A percentile compares a stretch with the other conserved stretches of the same genome.
phyloP scores from a whole-genome alignment of 1,140 invertebrate genomes.

The Agraylea sexmaculata region DNA sequence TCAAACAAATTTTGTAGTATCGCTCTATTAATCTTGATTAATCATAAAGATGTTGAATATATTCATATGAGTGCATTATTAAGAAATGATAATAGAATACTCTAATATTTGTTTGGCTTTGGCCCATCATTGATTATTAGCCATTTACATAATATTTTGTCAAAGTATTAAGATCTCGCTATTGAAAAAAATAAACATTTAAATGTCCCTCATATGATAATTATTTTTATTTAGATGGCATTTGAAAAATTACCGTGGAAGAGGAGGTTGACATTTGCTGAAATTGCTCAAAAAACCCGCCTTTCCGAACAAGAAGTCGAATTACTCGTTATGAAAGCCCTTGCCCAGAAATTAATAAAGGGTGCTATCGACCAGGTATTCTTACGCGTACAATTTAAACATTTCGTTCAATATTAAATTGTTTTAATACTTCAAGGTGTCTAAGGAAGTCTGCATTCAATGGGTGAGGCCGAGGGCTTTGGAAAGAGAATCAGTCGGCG shows the following conservation, averaged over 20 bases:
- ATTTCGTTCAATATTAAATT: constrained; percentile 30
- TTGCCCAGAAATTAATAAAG: constrained; percentile 86
- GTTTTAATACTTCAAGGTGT: constrained; percentile 38
- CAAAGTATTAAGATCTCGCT: too few species aligned
- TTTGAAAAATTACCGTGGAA: constrained; percentile 60
- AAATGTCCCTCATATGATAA: not conserved
- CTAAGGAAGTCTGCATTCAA: constrained; percentile 25
- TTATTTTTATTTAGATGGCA: constrained; percentile 46
- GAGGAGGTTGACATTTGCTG: constrained; percentile 75
- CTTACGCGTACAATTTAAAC: constrained; percentile 33
- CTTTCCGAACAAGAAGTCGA: constrained; percentile 82
- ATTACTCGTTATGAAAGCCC: constrained; percentile 93
- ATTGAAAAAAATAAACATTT: not conserved
- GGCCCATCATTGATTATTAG: too few species aligned
- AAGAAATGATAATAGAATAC: too few species aligned
- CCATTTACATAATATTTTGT: not conserved
- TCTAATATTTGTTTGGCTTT: too few species aligned
- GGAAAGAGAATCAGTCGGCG: constrained; percentile 25
- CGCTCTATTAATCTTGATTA: too few species aligned
- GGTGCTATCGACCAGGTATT: constrained; percentile 91
- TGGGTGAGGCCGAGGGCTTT: constrained; percentile 33
- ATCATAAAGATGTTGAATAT: too few species aligned
- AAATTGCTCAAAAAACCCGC: constrained; percentile 79
- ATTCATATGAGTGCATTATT: too few species aligned
- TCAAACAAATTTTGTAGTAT: too few species aligned